Evolutionary conservation across 1,140 invertebrate genomes (phyloP), one percentile per base, ranked within the genome.

Genomic region (Lepidurus arcticus): DNA sequence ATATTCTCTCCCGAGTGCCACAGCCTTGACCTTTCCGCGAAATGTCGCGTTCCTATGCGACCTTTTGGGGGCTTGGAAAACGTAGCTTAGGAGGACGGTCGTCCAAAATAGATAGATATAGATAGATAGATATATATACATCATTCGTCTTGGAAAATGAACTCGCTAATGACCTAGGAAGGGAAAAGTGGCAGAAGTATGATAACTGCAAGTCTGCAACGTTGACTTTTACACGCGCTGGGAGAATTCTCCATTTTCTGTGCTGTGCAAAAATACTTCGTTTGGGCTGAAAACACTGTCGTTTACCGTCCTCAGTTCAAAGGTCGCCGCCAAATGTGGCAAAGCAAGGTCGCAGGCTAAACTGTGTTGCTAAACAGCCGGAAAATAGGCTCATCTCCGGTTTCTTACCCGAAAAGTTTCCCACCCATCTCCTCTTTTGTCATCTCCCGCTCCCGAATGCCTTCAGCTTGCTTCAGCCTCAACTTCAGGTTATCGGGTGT

Each of bases 181-280:
- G 53, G 21, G 21, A 21, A n/a, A 65, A 65, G 53, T 65, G 53
- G 21, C 53, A 65, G 53, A 21, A 65, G 7, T 65, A 7, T 21
- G 53, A 65, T 65, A 65, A 65, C 53, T 65, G 53, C 53, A 65
- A 65, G 21, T n/a, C 53, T 65, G 53, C 53, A 65, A 65, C 53
- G 16, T 65, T 13, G 16, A 65, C 53, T 65, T 65, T 65, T 65
- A n/a, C 6, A 21, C 53, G 53, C 53, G 16, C 53, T 21, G 53
- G 53, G 53, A 65, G 53, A 65, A 21, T 65, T 4, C 3, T 34
- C 3, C 2, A 34, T 34, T 34, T 34, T 34, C 34, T 4, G 3
- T 34, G 34, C 2, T 34, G 34, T 34, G 34, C 34, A 34, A 34
- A 34, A 34, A 34, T 3, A 34, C 34, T 34, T 34, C 34, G 4